Evolutionary conservation across 2,888 invertebrate genomes (phyloP), one percentile per base, ranked within the genome.

Genomic region (Amblyteles armatorius): DNA sequence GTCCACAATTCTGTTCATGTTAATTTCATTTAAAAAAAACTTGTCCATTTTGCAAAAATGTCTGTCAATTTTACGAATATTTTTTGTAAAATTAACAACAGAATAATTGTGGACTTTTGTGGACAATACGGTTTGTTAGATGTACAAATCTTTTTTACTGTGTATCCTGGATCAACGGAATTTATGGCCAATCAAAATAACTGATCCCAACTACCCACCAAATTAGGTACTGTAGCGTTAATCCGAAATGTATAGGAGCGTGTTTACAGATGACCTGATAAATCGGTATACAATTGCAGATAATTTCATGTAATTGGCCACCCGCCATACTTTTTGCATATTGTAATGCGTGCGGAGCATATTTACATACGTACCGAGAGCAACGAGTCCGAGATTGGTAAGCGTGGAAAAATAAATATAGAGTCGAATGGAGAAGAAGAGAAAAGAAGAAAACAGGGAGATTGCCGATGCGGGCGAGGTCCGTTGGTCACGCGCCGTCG

Each of bases 401-500:
- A 67, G 63, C 84, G 72, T 68, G 72, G 63, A 78, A 76, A 77
- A 73, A 81, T 78, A 78, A 77, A 81, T 60, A 68, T 33, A 50
- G 11, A 3, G 55, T 57, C 52, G 68, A 55, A 26, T 16, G 55
- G 50, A 40, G 69, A 40, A 22, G 33, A 26, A 69, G 69, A 55
- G 48, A 73, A 68, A 50, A 68, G 26, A 48, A 74, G 69, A 55
- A 44, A 74, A 79, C 69, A 52, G 63, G 33, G 50, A 69, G 81
- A 82, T 71, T 44, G 40, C 26, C 33, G 50, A 65, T 26, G 74
- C 29, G 68, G 63, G 63, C 68, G 65, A 13, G 81, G 52, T 33
- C 29, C 29, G 74, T 85, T 74, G 87, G 91, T 91, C 88, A 91
- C 90, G 91, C 91, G 89, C 89, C 88, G 91, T 84, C 89, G 88